Evolutionary conservation across 1,140 invertebrate genomes (phyloP).

Genomic region (Ceratosolen fusciceps): DNA sequence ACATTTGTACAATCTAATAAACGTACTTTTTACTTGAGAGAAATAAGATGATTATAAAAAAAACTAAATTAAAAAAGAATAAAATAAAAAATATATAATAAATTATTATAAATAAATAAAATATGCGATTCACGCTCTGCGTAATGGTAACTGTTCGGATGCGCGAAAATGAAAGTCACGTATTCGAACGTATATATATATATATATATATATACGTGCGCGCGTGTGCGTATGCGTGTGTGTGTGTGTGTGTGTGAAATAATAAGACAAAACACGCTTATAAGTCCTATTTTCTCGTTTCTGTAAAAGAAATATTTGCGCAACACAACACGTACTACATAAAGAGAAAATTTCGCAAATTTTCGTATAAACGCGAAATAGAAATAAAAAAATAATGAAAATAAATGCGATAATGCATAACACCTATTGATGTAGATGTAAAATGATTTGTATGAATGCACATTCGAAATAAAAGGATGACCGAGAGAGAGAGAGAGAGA

Average conservation of each 20-base stretch:
- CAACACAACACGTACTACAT: background rate
- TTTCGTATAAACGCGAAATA: background rate
- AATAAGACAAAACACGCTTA: constrained; percentile 8
- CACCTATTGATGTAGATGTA: constrained; percentile 17
- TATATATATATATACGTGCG: constrained; percentile 1
- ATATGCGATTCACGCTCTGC: constrained; percentile 35
- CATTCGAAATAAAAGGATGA: background rate
- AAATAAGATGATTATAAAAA: constrained; percentile 44
- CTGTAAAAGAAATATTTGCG: background rate
- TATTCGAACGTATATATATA: constrained; percentile 3
- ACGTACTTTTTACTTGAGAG: constrained; percentile 50
- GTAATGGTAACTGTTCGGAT: constrained; percentile 40
- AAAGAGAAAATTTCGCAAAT: constrained; percentile 5
- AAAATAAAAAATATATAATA: constrained; percentile 38
- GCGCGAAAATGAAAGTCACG: constrained; percentile 23
- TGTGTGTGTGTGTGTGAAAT: background rate
- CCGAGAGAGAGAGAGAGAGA: constrained; percentile 1
- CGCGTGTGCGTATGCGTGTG: background rate
- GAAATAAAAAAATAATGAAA: background rate
- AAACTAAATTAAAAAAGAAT: constrained; percentile 18
- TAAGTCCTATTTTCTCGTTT: constrained; percentile 4
- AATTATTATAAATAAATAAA: constrained; percentile 43
- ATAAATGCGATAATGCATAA: background rate
- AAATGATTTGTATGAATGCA: constrained; percentile 3
- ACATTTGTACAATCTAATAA: constrained; percentile 51